Conservation (phyloP, 2,797 vertebrate genomes). For the Lates japonicus region DNA sequence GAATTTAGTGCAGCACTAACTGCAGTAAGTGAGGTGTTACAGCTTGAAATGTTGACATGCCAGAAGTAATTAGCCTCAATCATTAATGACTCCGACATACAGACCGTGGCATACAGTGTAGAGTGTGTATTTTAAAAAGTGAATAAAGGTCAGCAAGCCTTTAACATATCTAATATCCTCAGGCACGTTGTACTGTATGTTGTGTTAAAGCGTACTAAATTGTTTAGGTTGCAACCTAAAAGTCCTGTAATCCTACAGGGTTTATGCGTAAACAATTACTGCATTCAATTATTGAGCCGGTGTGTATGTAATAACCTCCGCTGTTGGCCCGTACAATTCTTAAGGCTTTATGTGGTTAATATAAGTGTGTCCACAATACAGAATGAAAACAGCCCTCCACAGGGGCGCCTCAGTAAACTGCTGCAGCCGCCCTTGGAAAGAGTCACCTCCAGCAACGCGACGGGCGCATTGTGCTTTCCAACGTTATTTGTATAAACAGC, state of each 20-base stretch:
- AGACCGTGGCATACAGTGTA: conserved; percentile 2
- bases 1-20: conserved; percentile 6
- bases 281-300: conserved; percentile 39
- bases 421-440: conserved; percentile 71
- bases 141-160: conserved; percentile 33
- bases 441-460: conserved; percentile 75
- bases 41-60: conserved; percentile 34
- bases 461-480: conserved; percentile 64
- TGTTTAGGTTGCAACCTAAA: conserved; percentile 33
- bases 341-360: conserved; percentile 66
- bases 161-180: conserved; percentile 39
- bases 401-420: conserved; percentile 40
- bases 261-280: conserved; percentile 61
- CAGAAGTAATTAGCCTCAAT: conserved; percentile 37
- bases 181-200: neutral
- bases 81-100: neutral
- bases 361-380: conserved; percentile 29
- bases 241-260: conserved; percentile 41
- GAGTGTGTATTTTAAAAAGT: conserved; percentile 11
- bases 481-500: conserved; percentile 84
- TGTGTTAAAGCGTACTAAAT: conserved; percentile 41
- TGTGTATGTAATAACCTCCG: conserved; percentile 51
- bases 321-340: conserved; percentile 44
- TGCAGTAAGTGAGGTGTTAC: conserved; percentile 4
- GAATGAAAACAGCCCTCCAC: conserved; percentile 33